A percentile compares a stretch with the other conserved stretches of the same genome.
Conservation (phyloP, 2,888 invertebrate species). For the Stenurella melanura region DNA sequence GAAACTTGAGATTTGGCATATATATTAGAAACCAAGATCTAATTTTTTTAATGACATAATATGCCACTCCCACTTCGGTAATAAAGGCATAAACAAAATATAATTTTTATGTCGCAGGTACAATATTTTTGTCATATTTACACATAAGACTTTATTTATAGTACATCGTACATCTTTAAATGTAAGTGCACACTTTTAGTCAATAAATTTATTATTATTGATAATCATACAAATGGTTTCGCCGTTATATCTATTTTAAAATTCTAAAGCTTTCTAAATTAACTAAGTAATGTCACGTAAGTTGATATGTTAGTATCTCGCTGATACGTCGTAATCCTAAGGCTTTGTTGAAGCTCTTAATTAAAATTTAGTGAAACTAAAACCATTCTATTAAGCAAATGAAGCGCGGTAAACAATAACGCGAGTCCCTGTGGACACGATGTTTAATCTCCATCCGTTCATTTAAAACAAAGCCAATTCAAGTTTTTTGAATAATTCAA, state of each 20-base stretch:
- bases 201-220: too few relatives aligned
- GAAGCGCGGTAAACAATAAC: not conserved
- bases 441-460: not conserved
- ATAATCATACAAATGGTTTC: not conserved
- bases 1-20: too few relatives aligned
- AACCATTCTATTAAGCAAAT: not conserved
- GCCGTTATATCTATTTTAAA: not conserved
- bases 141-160: too few relatives aligned
- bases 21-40: too few relatives aligned
- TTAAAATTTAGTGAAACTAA: slow-evolving; percentile 16
- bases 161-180: too few relatives aligned
- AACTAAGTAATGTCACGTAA: not conserved
- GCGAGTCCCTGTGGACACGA: not conserved
- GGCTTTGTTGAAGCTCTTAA: slow-evolving; percentile 12
- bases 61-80: too few relatives aligned
- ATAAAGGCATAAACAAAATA: too few relatives aligned
- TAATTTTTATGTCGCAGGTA: too few relatives aligned
- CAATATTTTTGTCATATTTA: too few relatives aligned
- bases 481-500: not conserved
- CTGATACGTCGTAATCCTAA: not conserved
- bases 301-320: not conserved
- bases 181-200: too few relatives aligned
- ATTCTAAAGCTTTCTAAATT: not conserved
- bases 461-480: not conserved
- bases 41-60: too few relatives aligned